These are phyloP conservation scores for Myxocyprinus asiaticus DNA, from an alignment of 2,113 vertebrate genomes.

Conservation along the genomic window DNA sequence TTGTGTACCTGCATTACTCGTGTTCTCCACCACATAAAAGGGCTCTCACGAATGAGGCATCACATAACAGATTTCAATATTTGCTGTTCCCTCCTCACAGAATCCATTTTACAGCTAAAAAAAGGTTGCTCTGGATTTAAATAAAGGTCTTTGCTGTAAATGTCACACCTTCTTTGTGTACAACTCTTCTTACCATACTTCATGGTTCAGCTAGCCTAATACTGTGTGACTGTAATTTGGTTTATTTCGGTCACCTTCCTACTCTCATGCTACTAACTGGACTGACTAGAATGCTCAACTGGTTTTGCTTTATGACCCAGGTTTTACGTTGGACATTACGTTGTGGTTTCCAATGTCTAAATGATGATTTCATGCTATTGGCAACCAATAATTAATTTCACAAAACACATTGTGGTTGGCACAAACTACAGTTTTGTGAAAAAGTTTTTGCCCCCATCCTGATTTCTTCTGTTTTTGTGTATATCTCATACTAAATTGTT, in stretches of 20 bases:
- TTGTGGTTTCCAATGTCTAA: too few relatives aligned
- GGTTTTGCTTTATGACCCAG: too few relatives aligned
- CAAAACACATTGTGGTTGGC: too few relatives aligned
- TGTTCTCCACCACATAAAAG: not conserved
- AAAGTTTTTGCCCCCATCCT: too few relatives aligned
- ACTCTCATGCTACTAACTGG: not conserved
- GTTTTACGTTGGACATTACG: too few relatives aligned
- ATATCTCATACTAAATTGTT: too few relatives aligned
- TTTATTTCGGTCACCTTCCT: not conserved
- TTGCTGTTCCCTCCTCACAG: constrained; percentile 10
- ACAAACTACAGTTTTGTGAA: too few relatives aligned
- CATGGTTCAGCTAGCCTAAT: constrained; percentile 6
- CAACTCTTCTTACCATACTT: not conserved
- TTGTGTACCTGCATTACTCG: not conserved
- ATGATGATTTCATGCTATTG: too few relatives aligned
- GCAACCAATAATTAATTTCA: too few relatives aligned
- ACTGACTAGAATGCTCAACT: not conserved
- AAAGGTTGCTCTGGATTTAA: not conserved
- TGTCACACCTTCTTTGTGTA: constrained; percentile 25
- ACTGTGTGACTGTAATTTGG: not conserved
- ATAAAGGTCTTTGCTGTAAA: constrained; percentile 24
- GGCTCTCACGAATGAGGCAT: constrained; percentile 21
- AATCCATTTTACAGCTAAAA: constrained; percentile 12
- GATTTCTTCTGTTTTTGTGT: too few relatives aligned
- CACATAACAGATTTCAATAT: constrained; percentile 26